A percentile compares a stretch with the other conserved stretches of the same genome.
Conservation (phyloP, 2,888 invertebrate genomes). For the Drosophila anceps region DNA sequence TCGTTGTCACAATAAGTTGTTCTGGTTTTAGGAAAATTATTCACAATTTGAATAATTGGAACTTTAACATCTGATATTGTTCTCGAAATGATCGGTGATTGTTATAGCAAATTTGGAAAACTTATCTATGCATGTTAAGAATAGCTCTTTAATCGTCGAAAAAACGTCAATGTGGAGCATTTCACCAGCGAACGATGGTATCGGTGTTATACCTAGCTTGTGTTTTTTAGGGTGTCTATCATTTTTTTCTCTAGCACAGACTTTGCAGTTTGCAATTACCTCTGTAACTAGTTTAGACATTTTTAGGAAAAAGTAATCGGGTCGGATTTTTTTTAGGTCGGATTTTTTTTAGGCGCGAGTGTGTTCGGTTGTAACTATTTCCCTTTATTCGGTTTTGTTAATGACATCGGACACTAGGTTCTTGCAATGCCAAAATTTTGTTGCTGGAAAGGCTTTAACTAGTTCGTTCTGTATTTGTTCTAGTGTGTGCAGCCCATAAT, state of each 20-base stretch:
- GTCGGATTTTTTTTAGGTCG: neutral
- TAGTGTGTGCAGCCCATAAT: neutral
- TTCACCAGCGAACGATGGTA: no score
- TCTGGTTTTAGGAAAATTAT: neutral
- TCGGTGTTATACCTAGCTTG: neutral
- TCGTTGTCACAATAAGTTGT: neutral
- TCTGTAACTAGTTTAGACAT: no score
- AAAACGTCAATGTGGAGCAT: no score
- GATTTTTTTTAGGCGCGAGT: neutral
- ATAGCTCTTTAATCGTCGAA: no score
- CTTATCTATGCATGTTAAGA: no score
- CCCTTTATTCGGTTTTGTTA: neutral
- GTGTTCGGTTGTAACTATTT: neutral
- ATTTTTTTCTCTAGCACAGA: no score
- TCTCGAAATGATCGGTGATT: neutral
- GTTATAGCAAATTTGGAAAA: neutral
- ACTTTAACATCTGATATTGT: neutral
- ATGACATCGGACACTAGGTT: neutral
- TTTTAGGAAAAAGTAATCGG: no score
- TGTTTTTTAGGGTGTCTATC: neutral
- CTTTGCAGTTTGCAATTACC: no score
- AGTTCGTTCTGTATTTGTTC: constrained; percentile 1
- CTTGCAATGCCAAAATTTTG: neutral
- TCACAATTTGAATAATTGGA: neutral
- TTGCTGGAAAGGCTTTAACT: neutral